Percentiles rank a stretch among this genome's conserved stretches.
phyloP scores from a whole-genome alignment of 2,888 invertebrate genomes.

The Nysson spinosus region DNA sequence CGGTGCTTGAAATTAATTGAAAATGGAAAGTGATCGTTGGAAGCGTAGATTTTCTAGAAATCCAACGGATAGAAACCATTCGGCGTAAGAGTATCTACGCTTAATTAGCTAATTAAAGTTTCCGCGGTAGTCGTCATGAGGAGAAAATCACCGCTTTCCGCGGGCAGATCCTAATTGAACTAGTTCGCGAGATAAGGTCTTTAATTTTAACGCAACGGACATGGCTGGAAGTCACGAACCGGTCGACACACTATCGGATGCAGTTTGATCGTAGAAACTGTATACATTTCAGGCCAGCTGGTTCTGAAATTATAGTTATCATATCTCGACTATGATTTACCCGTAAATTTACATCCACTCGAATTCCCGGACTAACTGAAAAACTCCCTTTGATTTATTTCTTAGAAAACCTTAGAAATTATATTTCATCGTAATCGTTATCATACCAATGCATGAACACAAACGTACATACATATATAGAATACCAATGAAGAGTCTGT shows the following conservation, averaged over 20 bases:
- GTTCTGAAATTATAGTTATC: constrained; percentile 25
- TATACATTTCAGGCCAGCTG: neutral
- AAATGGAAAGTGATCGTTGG: no score
- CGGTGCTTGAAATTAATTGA: no score
- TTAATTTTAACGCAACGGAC: constrained; percentile 65
- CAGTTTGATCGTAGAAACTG: constrained; percentile 24
- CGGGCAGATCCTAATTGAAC: constrained; percentile 60
- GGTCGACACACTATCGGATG: constrained; percentile 32
- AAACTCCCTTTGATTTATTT: neutral
- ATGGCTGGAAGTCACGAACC: constrained; percentile 65
- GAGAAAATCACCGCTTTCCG: constrained; percentile 64
- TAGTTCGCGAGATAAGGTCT: constrained; percentile 64
- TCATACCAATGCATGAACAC: no score
- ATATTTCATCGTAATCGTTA: neutral
- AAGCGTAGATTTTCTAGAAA: no score
- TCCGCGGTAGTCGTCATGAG: constrained; percentile 46
- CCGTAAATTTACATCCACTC: constrained; percentile 11
- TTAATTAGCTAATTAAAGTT: constrained; percentile 67
- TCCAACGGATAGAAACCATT: no score
- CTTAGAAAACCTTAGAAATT: neutral
- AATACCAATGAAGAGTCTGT: no score
- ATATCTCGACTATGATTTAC: constrained; percentile 20
- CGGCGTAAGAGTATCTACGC: constrained; percentile 3
- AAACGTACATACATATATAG: no score
- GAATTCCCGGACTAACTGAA: constrained; percentile 25